Evolutionary conservation across 2,888 invertebrate species (phyloP).

Genomic region (Branchipolynoe longqiensis): DNA sequence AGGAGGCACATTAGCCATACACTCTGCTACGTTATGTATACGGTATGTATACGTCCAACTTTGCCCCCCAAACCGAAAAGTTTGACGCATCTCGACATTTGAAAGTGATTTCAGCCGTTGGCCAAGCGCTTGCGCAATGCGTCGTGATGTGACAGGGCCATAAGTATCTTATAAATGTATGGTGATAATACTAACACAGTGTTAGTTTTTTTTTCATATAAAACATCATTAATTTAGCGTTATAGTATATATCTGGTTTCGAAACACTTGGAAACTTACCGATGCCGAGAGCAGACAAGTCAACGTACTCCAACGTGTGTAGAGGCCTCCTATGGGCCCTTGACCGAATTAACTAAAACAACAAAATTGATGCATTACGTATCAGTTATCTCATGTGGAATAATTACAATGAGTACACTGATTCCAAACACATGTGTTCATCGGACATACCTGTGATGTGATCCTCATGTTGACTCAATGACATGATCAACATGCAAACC

Average conservation of each 20-base stretch:
- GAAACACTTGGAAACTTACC: constrained; percentile 8
- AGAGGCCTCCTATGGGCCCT: constrained; percentile 19
- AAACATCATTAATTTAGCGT: background rate
- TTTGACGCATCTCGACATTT: too few species aligned
- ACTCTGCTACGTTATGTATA: too few species aligned
- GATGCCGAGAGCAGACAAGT: constrained; percentile 6
- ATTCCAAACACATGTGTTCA: background rate
- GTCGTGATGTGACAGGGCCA: too few species aligned
- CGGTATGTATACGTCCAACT: too few species aligned
- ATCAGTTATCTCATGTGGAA: background rate
- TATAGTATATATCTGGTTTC: background rate
- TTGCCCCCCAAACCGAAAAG: too few species aligned
- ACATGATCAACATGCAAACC: background rate
- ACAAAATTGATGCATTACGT: background rate
- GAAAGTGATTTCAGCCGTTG: too few species aligned
- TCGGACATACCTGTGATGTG: constrained; percentile 12
- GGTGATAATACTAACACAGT: too few species aligned
- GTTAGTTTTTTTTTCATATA: too few species aligned
- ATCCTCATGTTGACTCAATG: constrained; percentile 38
- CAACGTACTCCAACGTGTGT: constrained; percentile 22
- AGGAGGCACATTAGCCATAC: too few species aligned
- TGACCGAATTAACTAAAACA: constrained; percentile 14
- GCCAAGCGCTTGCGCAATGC: too few species aligned
- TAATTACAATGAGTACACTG: background rate
- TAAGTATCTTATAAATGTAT: too few species aligned